phyloP scores from a whole-genome alignment of 2,888 invertebrate genomes.

The Patella ulyssiponensis region DNA sequence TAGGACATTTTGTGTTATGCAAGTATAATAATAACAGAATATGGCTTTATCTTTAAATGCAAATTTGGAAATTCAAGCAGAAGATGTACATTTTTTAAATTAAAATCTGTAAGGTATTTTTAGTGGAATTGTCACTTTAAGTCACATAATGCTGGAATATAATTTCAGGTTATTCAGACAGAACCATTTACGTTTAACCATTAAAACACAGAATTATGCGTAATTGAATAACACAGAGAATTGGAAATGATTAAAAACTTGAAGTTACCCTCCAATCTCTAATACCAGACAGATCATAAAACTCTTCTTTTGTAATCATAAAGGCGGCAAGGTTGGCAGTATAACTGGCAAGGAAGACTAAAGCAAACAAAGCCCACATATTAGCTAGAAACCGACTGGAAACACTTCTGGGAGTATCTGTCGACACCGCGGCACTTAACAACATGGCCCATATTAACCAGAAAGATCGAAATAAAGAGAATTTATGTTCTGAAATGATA shows the following conservation, averaged over 20 bases:
- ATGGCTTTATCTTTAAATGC: too few relatives aligned
- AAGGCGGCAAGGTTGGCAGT: slow-evolving; percentile 99
- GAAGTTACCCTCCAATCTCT: slow-evolving; percentile 80
- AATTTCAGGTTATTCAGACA: too few relatives aligned
- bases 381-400: slow-evolving; percentile 79
- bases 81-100: too few relatives aligned
- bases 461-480: slow-evolving; percentile 90
- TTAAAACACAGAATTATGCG: too few relatives aligned
- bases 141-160: too few relatives aligned
- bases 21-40: too few relatives aligned
- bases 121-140: too few relatives aligned
- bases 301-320: slow-evolving; percentile 98
- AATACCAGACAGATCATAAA: slow-evolving; percentile 90
- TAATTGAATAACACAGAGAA: too few relatives aligned
- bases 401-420: slow-evolving; percentile 96
- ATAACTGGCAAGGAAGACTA: slow-evolving; percentile 99
- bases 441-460: slow-evolving; percentile 99
- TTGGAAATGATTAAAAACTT: background rate
- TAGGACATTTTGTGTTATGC: too few relatives aligned
- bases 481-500: slow-evolving; percentile 66
- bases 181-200: too few relatives aligned
- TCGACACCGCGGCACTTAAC: slow-evolving; percentile 97
- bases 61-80: too few relatives aligned
- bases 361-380: slow-evolving; percentile 82
- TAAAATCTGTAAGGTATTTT: too few relatives aligned